These are phyloP conservation scores for Crocuta crocuta DNA, from an alignment of 2,113 vertebrate species.

Conservation along the genomic window DNA sequence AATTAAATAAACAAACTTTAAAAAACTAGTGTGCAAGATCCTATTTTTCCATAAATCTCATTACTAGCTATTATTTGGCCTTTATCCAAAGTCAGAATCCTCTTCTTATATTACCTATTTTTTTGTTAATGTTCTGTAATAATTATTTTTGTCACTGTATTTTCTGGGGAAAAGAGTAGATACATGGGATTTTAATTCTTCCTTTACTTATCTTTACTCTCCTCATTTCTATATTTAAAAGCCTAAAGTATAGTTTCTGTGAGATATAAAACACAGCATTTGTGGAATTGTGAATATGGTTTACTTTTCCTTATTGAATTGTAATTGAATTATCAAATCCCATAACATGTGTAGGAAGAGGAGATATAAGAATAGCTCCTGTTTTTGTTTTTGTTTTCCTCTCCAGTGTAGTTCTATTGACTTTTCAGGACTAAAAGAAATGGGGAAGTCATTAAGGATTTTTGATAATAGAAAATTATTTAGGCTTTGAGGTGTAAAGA, in stretches of 20 bases:
- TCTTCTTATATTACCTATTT: neutral
- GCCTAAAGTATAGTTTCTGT: neutral
- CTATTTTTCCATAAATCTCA: neutral
- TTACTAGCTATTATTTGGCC: neutral
- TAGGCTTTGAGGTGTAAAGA: constrained; percentile 17
- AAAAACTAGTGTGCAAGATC: too few species aligned
- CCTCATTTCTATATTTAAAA: neutral
- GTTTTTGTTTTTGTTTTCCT: neutral
- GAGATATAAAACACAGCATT: neutral
- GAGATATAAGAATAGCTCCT: neutral
- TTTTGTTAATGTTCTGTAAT: neutral
- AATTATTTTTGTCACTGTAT: neutral
- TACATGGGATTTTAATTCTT: neutral
- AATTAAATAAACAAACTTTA: too few species aligned
- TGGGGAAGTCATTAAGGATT: neutral
- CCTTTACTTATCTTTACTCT: neutral
- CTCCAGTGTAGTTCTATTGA: neutral
- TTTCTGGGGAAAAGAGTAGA: neutral
- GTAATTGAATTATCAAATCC: neutral
- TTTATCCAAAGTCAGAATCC: neutral
- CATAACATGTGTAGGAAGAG: neutral
- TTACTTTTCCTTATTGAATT: neutral
- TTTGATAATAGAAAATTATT: neutral
- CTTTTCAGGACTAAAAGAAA: neutral
- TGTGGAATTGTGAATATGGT: neutral